Evolutionary conservation across 2,888 invertebrate genomes (phyloP).

Genomic region (Caenorhabditis panamensis): DNA sequence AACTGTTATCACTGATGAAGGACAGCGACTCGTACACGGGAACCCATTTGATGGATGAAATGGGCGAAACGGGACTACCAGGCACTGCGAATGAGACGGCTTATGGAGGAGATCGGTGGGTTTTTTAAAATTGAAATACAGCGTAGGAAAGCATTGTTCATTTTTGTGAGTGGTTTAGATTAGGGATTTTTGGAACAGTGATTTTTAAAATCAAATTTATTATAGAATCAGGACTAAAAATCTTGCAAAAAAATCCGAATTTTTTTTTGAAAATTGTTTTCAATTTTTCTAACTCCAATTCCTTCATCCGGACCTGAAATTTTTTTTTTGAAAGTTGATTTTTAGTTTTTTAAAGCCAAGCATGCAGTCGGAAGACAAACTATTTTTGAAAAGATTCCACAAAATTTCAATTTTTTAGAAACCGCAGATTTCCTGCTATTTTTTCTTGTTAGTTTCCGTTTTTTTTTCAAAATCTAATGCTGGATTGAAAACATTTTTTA

Average conservation of each 20-base stretch:
- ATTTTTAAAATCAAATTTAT: neutral
- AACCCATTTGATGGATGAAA: conserved; percentile 50
- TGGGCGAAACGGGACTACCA: neutral
- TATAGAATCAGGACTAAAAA: no score
- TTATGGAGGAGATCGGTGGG: neutral
- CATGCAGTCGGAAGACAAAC: neutral
- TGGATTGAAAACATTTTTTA: no score
- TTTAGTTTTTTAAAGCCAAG: no score
- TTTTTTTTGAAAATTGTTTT: neutral
- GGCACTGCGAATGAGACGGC: conserved; percentile 1
- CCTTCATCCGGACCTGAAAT: no score
- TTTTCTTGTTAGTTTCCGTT: no score
- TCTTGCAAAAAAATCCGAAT: no score
- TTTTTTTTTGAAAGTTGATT: no score
- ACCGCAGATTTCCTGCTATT: no score
- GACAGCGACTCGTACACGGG: conserved; percentile 59
- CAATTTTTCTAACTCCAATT: neutral
- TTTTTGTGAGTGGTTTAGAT: no score
- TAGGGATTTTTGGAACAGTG: neutral
- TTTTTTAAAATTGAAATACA: neutral
- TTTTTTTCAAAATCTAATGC: no score
- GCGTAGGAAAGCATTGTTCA: neutral
- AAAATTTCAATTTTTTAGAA: neutral
- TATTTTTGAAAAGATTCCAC: conserved; percentile 1
- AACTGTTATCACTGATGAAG: conserved; percentile 50